Evolutionary conservation across 92 coral and sea anemone genomes (phyloP).

Genomic region (Plumapathes pennacea): DNA sequence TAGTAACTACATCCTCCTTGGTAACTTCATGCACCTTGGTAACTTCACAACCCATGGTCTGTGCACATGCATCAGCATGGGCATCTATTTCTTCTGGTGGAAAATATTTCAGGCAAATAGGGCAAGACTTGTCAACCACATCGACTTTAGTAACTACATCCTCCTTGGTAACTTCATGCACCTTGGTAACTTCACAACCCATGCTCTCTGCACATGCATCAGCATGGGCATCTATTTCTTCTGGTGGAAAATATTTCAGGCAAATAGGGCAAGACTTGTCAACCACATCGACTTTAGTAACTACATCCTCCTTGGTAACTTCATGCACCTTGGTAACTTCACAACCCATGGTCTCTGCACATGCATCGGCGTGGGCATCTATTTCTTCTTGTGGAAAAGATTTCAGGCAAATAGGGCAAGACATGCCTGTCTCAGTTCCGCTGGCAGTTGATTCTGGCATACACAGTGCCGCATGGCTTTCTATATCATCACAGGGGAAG

Average conservation of each 20-base stretch:
- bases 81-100: conserved; percentile 28
- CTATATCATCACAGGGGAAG: conserved; percentile 29
- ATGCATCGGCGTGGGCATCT: conserved; percentile 53
- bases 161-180: too few relatives aligned
- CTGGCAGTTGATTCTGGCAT: conserved; percentile 1
- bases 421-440: conserved; percentile 9
- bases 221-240: conserved; percentile 53
- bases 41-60: conserved; percentile 12
- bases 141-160: background rate
- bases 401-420: conserved; percentile 62
- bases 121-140: conserved; percentile 50
- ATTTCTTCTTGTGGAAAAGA: conserved; percentile 29
- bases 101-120: conserved; percentile 48
- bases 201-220: conserved; percentile 48
- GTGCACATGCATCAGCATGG: conserved; percentile 61
- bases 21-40: too few relatives aligned
- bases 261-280: conserved; percentile 71
- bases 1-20: too few relatives aligned
- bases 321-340: conserved; percentile 17
- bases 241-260: conserved; percentile 22
- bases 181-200: conserved; percentile 4
- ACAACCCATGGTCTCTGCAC: conserved; percentile 30
- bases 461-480: conserved; percentile 60
- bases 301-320: too few relatives aligned
- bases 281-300: background rate